Conservation (phyloP, 2,797 vertebrate genomes). For the Alfaro cultratus region DNA sequence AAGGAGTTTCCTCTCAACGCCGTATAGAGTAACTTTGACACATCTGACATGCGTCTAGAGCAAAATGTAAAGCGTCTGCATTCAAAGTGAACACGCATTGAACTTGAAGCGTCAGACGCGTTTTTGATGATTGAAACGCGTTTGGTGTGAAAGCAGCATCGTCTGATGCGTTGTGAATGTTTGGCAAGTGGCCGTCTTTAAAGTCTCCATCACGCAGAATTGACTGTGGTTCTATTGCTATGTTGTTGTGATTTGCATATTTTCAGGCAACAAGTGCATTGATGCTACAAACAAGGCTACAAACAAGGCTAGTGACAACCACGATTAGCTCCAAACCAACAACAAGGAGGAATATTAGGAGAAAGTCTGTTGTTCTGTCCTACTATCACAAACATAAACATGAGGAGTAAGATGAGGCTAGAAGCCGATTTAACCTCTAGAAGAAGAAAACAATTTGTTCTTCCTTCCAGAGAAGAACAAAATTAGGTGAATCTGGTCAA, state of each 20-base stretch:
- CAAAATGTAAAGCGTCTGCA: too few species aligned
- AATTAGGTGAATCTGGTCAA: neutral
- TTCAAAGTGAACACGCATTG: too few species aligned
- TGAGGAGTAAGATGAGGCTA: neutral
- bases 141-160: too few species aligned
- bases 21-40: too few species aligned
- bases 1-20: too few species aligned
- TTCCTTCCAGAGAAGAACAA: neutral
- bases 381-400: neutral
- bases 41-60: too few species aligned
- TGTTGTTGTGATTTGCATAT: constrained; percentile 95
- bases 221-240: constrained; percentile 91
- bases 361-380: too few species aligned
- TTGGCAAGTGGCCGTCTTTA: constrained; percentile 95
- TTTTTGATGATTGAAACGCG: too few species aligned
- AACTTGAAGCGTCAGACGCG: too few species aligned
- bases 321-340: neutral
- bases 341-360: too few species aligned
- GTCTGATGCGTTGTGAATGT: constrained; percentile 95
- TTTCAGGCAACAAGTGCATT: constrained; percentile 83
- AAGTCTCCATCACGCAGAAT: constrained; percentile 75
- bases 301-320: too few species aligned
- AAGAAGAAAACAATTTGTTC: neutral
- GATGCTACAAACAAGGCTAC: too few species aligned
- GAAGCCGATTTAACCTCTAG: neutral